Evolutionary conservation across 2,797 vertebrate genomes (phyloP), one percentile per base, ranked within the genome.

Genomic region (Paguma larvata): DNA sequence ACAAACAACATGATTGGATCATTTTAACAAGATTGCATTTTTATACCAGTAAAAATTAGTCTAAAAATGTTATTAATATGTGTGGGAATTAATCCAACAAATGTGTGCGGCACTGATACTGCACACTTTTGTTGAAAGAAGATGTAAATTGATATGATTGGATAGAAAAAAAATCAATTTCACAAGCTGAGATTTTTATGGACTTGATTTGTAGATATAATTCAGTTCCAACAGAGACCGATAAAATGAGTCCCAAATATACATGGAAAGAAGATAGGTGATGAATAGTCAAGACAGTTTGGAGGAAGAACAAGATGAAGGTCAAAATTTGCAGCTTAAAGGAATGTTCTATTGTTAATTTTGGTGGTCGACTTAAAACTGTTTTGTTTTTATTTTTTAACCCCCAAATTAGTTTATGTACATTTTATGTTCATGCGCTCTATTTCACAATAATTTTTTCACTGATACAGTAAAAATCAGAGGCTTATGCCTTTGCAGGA

Each of bases 351-450:
- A 48, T 53, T 91, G 85, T 92, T 59, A 63, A 70, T 82, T 70
- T 91, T 79, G 27, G 25, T 85, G 5, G 2, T 48, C 3, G 10
- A 41, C 21, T 95, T 85, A 51, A 65, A 53, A 70, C 32, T 51
- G 19, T 65, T 65, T 51, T 38, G 89, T 77, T 67, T 46, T 53
- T 32, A 41, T 51, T 75, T 93, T 91, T 96, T 80, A 93, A 73
- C 30, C 16, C 7, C 14, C 6, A 72, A 79, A 67, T 91, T 85
- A 82, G 56, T 82, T 92, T 65, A 59, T 51, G 38, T 23, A 14
- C 7, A 51, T 91, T 78, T 94, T 59, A 6, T 94, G 3, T 89
- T 79, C 34, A 23, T 86, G 14, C 34, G 10, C 32, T 27, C 1
- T 68, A 13, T 92, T 73, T 95, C 34, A 73, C 32, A 67, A 51